phyloP scores from a whole-genome alignment of 2,113 vertebrate genomes.

The Himantopus leucocephalus region DNA sequence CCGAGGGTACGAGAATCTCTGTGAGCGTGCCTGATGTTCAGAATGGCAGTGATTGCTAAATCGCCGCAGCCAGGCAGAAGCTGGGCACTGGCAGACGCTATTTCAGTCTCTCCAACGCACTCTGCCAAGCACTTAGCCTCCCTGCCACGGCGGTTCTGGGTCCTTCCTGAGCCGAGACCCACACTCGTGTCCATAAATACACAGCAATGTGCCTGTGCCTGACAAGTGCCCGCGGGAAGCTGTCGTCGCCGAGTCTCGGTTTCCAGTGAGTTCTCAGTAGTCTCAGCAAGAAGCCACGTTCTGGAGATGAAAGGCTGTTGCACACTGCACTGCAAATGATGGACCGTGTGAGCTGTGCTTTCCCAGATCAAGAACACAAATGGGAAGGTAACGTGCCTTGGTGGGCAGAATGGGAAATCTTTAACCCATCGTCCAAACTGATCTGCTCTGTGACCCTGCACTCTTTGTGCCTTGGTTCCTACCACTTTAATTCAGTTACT shows the following conservation, averaged over 20 bases:
- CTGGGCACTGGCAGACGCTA: neutral
- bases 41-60: neutral
- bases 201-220: neutral
- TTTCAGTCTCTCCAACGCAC: neutral
- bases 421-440: neutral
- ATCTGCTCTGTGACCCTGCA: neutral
- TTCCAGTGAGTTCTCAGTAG: neutral
- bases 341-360: neutral
- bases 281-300: neutral
- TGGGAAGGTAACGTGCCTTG: neutral
- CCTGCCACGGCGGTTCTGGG: neutral
- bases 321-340: neutral
- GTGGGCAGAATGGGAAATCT: neutral
- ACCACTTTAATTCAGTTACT: neutral
- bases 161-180: neutral
- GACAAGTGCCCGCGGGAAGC: neutral
- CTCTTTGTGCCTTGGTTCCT: neutral
- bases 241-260: neutral
- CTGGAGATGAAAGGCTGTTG: neutral
- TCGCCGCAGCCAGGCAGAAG: neutral
- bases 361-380: neutral
- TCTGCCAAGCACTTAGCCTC: neutral
- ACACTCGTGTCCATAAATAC: slow-evolving; percentile 9
- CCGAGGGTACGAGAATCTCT: neutral
- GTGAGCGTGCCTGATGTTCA: neutral